These are phyloP conservation scores for Poecilia wingei DNA, from an alignment of 2,797 vertebrate species.

Conservation along the genomic window DNA sequence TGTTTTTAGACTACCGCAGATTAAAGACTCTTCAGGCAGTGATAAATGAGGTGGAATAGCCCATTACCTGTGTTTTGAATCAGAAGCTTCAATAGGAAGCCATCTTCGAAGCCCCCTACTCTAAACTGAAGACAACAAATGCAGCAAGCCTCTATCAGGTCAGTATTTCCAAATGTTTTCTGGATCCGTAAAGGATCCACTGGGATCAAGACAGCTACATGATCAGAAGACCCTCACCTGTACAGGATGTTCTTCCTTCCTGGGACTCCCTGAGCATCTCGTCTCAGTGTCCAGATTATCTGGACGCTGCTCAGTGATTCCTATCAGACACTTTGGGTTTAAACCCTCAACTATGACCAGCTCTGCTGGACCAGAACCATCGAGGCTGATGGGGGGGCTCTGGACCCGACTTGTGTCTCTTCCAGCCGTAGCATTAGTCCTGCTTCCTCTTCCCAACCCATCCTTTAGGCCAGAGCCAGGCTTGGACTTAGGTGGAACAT, in stretches of 20 bases:
- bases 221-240: slow-evolving; percentile 40
- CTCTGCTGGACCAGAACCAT: neutral
- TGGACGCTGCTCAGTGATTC: slow-evolving; percentile 3
- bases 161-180: neutral
- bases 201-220: neutral
- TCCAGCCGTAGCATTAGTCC: neutral
- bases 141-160: neutral
- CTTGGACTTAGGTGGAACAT: slow-evolving; percentile 71
- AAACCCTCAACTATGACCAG: neutral
- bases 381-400: neutral
- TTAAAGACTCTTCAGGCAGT: neutral
- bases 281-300: slow-evolving; percentile 2
- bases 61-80: too few species aligned
- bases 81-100: too few species aligned
- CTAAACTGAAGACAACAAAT: neutral
- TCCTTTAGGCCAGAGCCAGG: neutral
- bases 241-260: neutral
- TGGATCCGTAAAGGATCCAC: neutral
- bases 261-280: neutral
- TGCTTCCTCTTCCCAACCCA: neutral
- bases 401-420: neutral
- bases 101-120: neutral
- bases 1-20: neutral
- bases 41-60: too few species aligned
- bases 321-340: neutral